Evolutionary conservation across 2,113 vertebrate species (phyloP), one percentile per base, ranked within the genome.

Genomic region (Calidris pygmaea): DNA sequence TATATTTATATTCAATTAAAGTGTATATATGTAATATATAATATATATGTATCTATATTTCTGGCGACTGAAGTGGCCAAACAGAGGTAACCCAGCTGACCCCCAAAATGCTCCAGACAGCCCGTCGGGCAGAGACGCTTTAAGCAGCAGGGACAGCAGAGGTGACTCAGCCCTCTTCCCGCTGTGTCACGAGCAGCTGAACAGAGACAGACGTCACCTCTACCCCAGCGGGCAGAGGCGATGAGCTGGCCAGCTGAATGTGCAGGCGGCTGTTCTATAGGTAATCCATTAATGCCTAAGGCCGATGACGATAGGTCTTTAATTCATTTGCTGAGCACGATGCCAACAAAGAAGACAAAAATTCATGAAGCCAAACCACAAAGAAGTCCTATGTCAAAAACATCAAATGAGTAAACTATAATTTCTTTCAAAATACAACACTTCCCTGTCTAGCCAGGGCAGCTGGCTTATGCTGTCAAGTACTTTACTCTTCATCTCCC

Each of bases 111-210:
- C 50, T 70, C 58, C 75, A 52, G 30, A 68, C 3, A 2, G 41
- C n/a, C 56, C 0, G 0, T 24, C 10, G 80, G 45, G 27, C 72
- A 88, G 68, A 82, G 92, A 39, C 43, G 52, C 43, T 82, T 72
- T 59, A 87, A 79, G 81, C 39, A 82, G 35, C 14, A 37, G 68
- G n/a, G 72, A 84, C 17, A 26, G 29, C 50, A 26, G 60, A 76
- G 75, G 86, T 90, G 83, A 74, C 75, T 92, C 79, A 93, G 92
- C 53, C 63, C 39, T 62, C 59, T 45, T 75, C 81, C 84, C 27
- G 21, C 89, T 85, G 87, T 93, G 87, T 71, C 73, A 78, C 60
- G 17, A 50, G 19, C 37, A n/a, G 62, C 77, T 68, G 87, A 83
- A 7, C 60, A 71, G 87, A 63, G 35, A 39, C 50, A 65, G 70